Evolutionary conservation across 2,797 vertebrate genomes (phyloP).

Genomic region (Leptodactylus fallax): DNA sequence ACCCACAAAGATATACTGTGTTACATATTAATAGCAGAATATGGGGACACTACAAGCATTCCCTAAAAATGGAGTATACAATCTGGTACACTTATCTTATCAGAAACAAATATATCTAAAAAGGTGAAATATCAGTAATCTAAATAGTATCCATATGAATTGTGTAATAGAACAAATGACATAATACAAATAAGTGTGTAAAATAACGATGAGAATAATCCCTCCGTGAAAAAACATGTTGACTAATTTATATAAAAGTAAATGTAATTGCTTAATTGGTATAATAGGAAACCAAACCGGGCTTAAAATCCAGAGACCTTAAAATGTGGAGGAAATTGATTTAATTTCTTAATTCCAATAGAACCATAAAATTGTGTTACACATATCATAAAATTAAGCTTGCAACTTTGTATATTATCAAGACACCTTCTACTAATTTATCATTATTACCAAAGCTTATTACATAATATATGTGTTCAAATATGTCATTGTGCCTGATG

Average conservation of each 20-base stretch:
- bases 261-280: slow-evolving; percentile 2
- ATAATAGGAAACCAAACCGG: not conserved
- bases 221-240: not conserved
- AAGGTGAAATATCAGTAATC: not conserved
- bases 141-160: not conserved
- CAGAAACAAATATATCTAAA: not conserved
- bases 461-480: slow-evolving; percentile 14
- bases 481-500: slow-evolving; percentile 7
- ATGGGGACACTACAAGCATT: too few relatives aligned
- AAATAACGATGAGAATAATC: not conserved
- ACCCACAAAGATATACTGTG: too few relatives aligned
- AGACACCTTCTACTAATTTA: not conserved
- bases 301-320: not conserved
- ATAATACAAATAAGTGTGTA: not conserved
- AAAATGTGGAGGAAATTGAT: not conserved
- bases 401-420: not conserved
- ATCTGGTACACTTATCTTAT: too few relatives aligned
- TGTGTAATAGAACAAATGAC: not conserved
- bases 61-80: too few relatives aligned
- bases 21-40: too few relatives aligned
- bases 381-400: not conserved
- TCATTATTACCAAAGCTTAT: slow-evolving; percentile 10
- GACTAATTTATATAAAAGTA: not conserved
- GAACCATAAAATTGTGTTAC: not conserved
- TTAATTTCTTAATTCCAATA: not conserved